phyloP scores from a whole-genome alignment of 2,888 invertebrate genomes.

The Teinopalpus imperialis region DNA sequence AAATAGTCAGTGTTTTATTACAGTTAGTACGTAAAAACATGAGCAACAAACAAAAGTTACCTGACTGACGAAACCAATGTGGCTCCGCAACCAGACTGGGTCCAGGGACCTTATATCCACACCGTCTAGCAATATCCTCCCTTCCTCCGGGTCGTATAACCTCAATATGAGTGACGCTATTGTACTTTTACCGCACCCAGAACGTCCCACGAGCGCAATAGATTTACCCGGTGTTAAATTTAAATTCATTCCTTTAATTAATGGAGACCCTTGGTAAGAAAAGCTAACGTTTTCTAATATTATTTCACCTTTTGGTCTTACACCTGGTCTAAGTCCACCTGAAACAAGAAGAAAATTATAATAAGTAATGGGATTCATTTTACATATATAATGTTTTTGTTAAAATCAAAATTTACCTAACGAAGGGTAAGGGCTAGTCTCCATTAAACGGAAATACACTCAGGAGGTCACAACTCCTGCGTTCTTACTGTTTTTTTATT shows the following conservation, averaged over 20 bases:
- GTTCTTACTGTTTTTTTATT: too few relatives aligned
- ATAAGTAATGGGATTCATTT: too few relatives aligned
- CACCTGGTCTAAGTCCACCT: slow-evolving; percentile 84
- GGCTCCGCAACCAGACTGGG: slow-evolving; percentile 91
- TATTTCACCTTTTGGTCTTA: slow-evolving; percentile 86
- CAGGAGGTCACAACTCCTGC: too few relatives aligned
- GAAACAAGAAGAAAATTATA: slow-evolving; percentile 31
- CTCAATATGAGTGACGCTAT: slow-evolving; percentile 91
- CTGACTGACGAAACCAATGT: slow-evolving; percentile 95
- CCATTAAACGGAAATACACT: too few relatives aligned
- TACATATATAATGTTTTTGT: too few relatives aligned
- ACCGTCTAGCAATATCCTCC: slow-evolving; percentile 89
- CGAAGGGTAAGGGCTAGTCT: too few relatives aligned
- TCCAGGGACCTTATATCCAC: slow-evolving; percentile 88
- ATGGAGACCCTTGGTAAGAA: slow-evolving; percentile 83
- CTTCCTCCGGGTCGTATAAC: slow-evolving; percentile 91
- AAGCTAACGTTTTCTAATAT: slow-evolving; percentile 88
- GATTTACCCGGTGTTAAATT: slow-evolving; percentile 86
- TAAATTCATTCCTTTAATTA: slow-evolving; percentile 85
- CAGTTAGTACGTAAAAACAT: slow-evolving; percentile 3
- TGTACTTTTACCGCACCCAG: slow-evolving; percentile 98
- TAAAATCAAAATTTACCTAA: too few relatives aligned
- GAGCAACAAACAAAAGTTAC: slow-evolving; percentile 49
- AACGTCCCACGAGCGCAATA: slow-evolving; percentile 92
- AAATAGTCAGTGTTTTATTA: too few relatives aligned